These are phyloP conservation scores for Aphaenogaster rudis DNA, from an alignment of 1,140 invertebrate genomes.

Conservation along the genomic window DNA sequence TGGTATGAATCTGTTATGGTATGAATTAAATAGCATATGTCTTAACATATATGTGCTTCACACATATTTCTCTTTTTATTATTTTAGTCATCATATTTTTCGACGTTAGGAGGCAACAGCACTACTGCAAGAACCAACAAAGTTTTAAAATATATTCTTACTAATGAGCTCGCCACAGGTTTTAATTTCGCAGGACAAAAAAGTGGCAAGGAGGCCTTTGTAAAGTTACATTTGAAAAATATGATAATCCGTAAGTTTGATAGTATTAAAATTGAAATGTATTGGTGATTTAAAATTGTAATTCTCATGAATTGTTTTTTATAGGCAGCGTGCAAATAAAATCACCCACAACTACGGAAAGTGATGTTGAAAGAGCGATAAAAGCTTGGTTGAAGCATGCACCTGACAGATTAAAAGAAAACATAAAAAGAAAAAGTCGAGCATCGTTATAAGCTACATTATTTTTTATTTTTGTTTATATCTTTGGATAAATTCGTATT, in stretches of 20 bases:
- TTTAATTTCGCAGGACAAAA: background rate
- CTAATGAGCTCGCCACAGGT: background rate
- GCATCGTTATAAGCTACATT: background rate
- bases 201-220: background rate
- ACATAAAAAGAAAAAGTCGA: background rate
- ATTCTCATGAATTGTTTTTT: too few relatives aligned
- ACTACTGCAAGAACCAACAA: background rate
- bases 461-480: too few relatives aligned
- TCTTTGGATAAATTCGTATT: background rate
- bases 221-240: background rate
- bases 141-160: background rate
- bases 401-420: background rate
- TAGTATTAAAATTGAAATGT: too few relatives aligned
- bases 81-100: background rate
- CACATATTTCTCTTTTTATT: background rate
- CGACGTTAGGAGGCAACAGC: background rate
- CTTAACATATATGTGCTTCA: background rate
- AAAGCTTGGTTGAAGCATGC: background rate
- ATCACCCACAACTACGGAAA: background rate
- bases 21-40: background rate
- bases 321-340: background rate
- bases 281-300: too few relatives aligned
- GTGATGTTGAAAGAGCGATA: background rate
- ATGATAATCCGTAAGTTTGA: background rate
- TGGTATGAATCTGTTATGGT: too few relatives aligned